Conservation (phyloP, 1,140 invertebrate genomes). For the Hesperophylax magnus region DNA sequence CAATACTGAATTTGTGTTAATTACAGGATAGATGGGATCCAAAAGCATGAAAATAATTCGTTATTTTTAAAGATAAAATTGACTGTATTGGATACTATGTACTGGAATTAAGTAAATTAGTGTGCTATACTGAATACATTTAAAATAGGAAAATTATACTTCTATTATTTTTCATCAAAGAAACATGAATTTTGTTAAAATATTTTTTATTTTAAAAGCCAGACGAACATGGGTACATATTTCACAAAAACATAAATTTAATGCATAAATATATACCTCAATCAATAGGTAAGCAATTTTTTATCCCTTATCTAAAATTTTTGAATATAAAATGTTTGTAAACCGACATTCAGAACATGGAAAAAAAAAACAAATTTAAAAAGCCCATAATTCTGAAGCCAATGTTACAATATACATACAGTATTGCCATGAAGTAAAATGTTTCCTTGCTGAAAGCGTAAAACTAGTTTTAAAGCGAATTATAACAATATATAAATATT, state of each 20-base stretch:
- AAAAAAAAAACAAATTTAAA: background rate
- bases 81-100: no score
- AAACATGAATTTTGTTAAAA: no score
- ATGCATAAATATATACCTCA: background rate
- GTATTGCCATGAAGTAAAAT: background rate
- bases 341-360: background rate
- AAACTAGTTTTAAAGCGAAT: background rate
- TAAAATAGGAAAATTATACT: no score
- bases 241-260: background rate
- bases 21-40: background rate
- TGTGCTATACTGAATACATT: no score
- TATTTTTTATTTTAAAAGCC: background rate
- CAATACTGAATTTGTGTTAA: background rate
- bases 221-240: background rate
- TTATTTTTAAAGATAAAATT: no score
- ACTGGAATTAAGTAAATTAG: no score
- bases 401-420: background rate
- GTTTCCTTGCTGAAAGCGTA: conserved; percentile 15
- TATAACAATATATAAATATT: background rate
- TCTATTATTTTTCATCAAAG: no score
- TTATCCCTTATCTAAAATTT: background rate
- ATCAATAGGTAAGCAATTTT: background rate
- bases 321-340: background rate
- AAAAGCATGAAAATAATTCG: no score
- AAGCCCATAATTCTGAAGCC: background rate